phyloP scores from a whole-genome alignment of 1,140 invertebrate species.

The Bombus terrestris region DNA sequence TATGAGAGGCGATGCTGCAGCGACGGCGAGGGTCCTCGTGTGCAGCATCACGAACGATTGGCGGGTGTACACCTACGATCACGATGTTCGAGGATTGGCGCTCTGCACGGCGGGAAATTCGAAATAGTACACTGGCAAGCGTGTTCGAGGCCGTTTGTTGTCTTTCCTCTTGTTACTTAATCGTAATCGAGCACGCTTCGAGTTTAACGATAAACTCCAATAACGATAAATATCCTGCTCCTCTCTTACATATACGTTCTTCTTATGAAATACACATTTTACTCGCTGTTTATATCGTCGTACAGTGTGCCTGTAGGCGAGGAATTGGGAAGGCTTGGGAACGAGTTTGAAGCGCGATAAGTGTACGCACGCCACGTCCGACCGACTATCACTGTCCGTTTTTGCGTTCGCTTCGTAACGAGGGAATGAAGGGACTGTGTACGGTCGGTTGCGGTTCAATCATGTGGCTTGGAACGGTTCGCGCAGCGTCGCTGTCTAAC shows the following conservation, averaged over 20 bases:
- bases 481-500: neutral
- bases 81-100: constrained; percentile 56
- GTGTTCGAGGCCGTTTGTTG: neutral
- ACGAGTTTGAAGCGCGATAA: constrained; percentile 19
- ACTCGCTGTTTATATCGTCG: constrained; percentile 31
- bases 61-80: constrained; percentile 31
- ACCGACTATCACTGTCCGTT: neutral
- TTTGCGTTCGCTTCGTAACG: neutral
- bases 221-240: neutral
- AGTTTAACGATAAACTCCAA: neutral
- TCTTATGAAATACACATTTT: neutral
- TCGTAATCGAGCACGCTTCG: neutral
- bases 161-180: neutral
- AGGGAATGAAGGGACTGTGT: constrained; percentile 9
- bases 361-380: neutral
- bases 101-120: constrained; percentile 49
- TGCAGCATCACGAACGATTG: constrained; percentile 67
- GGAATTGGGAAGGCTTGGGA: neutral
- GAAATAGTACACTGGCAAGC: constrained; percentile 36
- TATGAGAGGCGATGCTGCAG: constrained; percentile 37
- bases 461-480: neutral
- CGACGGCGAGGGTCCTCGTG: constrained; percentile 60
- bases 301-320: neutral
- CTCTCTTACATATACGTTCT: neutral
- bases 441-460: neutral